Evolutionary conservation across 37 sponge, comb jelly and placozoan genomes (phyloP), one percentile per base, ranked within the genome.

Genomic region (Cladorhizidae sp.): DNA sequence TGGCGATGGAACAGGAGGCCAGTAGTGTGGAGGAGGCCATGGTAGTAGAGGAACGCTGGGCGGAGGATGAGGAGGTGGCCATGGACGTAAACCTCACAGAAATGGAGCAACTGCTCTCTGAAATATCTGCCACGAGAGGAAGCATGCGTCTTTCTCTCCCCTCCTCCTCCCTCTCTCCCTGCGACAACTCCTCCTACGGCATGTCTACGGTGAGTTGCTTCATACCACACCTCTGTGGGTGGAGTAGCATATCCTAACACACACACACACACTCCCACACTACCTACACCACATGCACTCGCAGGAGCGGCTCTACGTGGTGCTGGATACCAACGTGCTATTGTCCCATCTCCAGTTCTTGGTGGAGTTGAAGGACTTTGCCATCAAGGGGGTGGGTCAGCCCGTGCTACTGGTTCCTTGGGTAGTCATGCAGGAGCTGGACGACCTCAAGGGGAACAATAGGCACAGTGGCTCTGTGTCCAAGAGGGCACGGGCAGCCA

Each of bases 401-500:
- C 89, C 93, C 0, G 77, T 91, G 36, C 83, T 95, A 37, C 73
- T 95, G 18, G 67, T 95, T 3, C 95, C 95, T 3, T 95, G 95
- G 95, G 78, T 88, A 35, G 95, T 95, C 14, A 78, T 95, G 80
- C 93, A 95, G 43, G 95, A 95, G 74, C 77, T 95, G 73, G 95
- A 95, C 59, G 83, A 63, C 9, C 87, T 92, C 29, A 95, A 95
- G 81, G 64, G 57, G 0, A 12, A 58, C 22, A 38, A 38, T 1
- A 26, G 56, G n/a, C n/a, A n/a, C n/a, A n/a, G n/a, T n/a, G 55
- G n/a, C 31, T 21, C 57, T 17, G 25, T 56, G 8, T 52, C 57
- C 14, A 49, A 54, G 17, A 64, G 67, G 29, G 95, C 95, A 40
- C 56, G 77, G 36, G 54, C 70, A 40, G 95, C 90, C 36, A 88